Evolutionary conservation across 2,888 invertebrate genomes (phyloP).

Genomic region (Linnaemya tessellans): DNA sequence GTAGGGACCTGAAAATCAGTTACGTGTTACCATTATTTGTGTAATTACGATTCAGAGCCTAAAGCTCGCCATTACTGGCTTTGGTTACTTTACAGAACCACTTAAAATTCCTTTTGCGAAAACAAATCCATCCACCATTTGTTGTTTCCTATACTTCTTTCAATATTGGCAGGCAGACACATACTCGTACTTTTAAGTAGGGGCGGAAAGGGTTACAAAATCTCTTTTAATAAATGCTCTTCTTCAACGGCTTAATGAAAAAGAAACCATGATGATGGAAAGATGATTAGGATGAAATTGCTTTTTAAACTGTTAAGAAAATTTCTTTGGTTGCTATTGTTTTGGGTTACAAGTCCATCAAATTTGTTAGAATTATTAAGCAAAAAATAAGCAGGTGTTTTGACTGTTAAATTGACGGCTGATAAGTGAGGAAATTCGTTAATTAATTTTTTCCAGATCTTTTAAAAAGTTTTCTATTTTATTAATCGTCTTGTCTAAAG

Average conservation of each 20-base stretch:
- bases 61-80: background rate
- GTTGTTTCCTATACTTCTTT: background rate
- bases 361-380: slow-evolving; percentile 24
- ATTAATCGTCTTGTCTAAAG: background rate
- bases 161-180: too few relatives aligned
- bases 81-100: background rate
- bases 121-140: slow-evolving; percentile 41
- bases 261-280: background rate
- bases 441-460: slow-evolving; percentile 9
- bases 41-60: background rate
- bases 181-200: background rate
- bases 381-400: background rate
- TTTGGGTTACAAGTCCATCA: slow-evolving; percentile 31
- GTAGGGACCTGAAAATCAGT: too few relatives aligned
- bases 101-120: background rate
- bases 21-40: too few relatives aligned
- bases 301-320: slow-evolving; percentile 19
- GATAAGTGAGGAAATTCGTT: slow-evolving; percentile 29
- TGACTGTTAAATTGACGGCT: slow-evolving; percentile 23
- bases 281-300: slow-evolving; percentile 30
- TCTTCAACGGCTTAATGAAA: slow-evolving; percentile 13
- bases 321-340: slow-evolving; percentile 10
- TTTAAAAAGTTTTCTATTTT: background rate
- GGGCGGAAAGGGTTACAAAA: background rate
- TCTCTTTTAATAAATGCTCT: background rate